A percentile compares a stretch with the other conserved stretches of the same genome.
phyloP scores from a whole-genome alignment of 2,797 vertebrate genomes.

The Xenentodon cancila region DNA sequence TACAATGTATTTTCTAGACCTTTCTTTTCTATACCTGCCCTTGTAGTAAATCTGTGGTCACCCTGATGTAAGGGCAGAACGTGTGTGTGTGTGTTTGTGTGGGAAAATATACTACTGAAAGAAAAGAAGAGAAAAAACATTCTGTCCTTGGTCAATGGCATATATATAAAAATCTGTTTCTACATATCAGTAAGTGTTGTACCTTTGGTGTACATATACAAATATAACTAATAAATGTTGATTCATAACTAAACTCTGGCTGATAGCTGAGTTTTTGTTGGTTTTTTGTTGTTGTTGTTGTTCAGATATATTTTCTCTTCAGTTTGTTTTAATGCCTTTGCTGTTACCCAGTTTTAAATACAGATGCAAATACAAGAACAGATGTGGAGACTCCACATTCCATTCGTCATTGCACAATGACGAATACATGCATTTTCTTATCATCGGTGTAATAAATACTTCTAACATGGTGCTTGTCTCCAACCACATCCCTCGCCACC shows the following conservation, averaged over 20 bases:
- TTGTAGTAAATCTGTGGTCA: conserved; percentile 86
- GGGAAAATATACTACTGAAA: conserved; percentile 64
- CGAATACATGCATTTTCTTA: too few relatives aligned
- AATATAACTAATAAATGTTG: conserved; percentile 97
- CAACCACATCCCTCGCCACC: too few relatives aligned
- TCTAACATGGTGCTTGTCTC: too few relatives aligned
- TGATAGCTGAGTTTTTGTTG: conserved; percentile 17
- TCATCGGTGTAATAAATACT: too few relatives aligned
- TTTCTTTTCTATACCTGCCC: conserved; percentile 83
- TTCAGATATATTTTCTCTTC: too few relatives aligned
- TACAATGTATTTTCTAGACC: conserved; percentile 61
- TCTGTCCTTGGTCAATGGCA: conserved; percentile 76
- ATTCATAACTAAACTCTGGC: conserved; percentile 88
- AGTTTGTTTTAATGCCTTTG: too few relatives aligned
- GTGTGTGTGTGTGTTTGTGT: conserved; percentile 34
- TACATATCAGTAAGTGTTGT: conserved; percentile 95
- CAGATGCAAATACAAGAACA: too few relatives aligned
- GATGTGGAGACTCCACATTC: too few relatives aligned
- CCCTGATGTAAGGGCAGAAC: conserved; percentile 83
- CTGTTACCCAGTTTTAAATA: too few relatives aligned
- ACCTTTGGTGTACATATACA: conserved; percentile 97
- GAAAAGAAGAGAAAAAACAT: conserved; percentile 69
- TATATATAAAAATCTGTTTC: conserved; percentile 83
- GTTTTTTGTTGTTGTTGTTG: too few relatives aligned
- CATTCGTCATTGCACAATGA: too few relatives aligned